Evolutionary conservation across 2,113 vertebrate species (phyloP).

Genomic region (Paradoxurus hermaphroditus): DNA sequence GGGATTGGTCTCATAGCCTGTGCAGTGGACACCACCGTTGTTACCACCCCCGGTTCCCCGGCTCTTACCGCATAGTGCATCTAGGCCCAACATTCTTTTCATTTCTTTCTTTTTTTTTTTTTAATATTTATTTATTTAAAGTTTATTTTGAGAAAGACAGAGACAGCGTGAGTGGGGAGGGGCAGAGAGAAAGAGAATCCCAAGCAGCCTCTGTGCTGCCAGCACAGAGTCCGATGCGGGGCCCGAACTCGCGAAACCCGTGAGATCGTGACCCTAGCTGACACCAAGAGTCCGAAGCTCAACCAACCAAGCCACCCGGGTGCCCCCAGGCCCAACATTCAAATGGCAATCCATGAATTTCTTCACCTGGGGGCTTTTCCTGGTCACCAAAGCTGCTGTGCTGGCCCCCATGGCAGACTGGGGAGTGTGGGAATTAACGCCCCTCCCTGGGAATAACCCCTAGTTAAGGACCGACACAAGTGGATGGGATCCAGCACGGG

Average conservation of each 20-base stretch:
- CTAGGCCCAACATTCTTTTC: no score
- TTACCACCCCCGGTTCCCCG: neutral
- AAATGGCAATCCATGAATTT: neutral
- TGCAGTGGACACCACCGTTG: neutral
- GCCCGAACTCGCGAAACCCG: no score
- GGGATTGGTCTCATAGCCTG: neutral
- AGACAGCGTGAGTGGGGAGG: no score
- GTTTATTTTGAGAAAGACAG: no score
- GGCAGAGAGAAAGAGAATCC: no score
- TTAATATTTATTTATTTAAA: no score
- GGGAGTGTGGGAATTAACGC: neutral
- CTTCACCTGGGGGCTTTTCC: neutral
- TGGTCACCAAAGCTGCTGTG: neutral
- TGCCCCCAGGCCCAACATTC: neutral
- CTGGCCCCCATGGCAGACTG: neutral
- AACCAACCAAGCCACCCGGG: neutral
- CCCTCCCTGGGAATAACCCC: neutral
- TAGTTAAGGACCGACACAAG: neutral
- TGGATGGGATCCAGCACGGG: neutral
- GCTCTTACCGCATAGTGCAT: neutral
- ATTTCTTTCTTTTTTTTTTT: no score
- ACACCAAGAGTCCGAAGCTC: no score
- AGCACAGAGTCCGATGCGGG: no score
- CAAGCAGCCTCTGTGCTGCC: no score
- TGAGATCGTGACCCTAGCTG: no score